Evolutionary conservation across 64 coral and sea anemone genomes (phyloP).

Genomic region (Pachyseris speciosa): DNA sequence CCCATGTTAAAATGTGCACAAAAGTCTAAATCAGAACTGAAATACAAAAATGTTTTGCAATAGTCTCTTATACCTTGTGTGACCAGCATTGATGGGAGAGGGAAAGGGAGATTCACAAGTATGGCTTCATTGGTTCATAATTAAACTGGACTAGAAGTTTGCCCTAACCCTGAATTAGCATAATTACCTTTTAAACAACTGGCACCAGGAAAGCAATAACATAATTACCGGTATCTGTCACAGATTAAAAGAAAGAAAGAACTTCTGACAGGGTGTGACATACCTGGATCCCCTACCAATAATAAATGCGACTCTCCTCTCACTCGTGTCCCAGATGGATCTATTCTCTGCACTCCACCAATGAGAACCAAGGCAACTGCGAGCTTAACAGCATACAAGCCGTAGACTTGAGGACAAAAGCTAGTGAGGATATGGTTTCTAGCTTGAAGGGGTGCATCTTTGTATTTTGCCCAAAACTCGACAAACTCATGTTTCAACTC

Average conservation of each 20-base stretch:
- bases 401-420: conserved; percentile 94
- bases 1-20: too few species aligned
- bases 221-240: too few species aligned
- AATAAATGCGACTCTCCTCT: conserved; percentile 93
- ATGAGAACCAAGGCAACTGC: conserved; percentile 88
- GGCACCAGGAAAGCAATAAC: background rate
- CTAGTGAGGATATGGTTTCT: conserved; percentile 93
- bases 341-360: conserved; percentile 89
- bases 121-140: too few species aligned
- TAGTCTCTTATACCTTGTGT: too few species aligned
- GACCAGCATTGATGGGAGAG: too few species aligned
- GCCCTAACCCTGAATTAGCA: too few species aligned
- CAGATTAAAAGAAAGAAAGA: background rate
- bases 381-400: conserved; percentile 90
- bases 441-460: conserved; percentile 60
- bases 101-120: too few species aligned
- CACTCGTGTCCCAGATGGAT: conserved; percentile 83
- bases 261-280: background rate
- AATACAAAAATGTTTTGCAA: too few species aligned
- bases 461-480: conserved; percentile 89
- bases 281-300: conserved; percentile 97
- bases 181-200: too few species aligned
- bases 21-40: too few species aligned
- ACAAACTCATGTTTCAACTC: conserved; percentile 91
- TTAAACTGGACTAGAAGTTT: too few species aligned